These are phyloP conservation scores for Cecidostiba fungosa DNA, from an alignment of 2,888 invertebrate species.

Conservation along the genomic window DNA sequence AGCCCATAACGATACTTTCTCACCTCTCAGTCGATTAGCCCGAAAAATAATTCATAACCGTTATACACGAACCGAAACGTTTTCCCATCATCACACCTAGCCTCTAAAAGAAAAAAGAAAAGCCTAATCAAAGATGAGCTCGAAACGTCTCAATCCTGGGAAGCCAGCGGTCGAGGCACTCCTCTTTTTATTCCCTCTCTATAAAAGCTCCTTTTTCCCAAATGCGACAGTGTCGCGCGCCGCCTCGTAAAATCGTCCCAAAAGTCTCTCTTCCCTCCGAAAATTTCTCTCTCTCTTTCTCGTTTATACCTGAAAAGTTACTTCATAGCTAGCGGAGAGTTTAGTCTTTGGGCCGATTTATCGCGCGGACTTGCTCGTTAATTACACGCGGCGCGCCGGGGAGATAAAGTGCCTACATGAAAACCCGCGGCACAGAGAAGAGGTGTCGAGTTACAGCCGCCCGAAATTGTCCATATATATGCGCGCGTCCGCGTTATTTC, in stretches of 20 bases:
- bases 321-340: constrained; percentile 36
- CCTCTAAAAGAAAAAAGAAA: constrained; percentile 14
- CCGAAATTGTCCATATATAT: constrained; percentile 19
- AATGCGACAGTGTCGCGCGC: neutral
- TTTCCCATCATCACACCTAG: neutral
- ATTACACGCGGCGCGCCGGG: constrained; percentile 45
- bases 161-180: neutral
- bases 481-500: neutral
- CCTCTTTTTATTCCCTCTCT: neutral
- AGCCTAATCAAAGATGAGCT: constrained; percentile 6
- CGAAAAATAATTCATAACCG: neutral
- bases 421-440: constrained; percentile 37
- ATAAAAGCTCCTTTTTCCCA: constrained; percentile 26
- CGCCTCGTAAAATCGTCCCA: constrained; percentile 44
- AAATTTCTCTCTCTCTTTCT: constrained; percentile 32
- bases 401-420: constrained; percentile 57
- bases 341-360: constrained; percentile 48
- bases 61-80: neutral
- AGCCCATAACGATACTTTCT: no score
- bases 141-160: neutral
- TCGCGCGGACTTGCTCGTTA: constrained; percentile 56
- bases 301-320: constrained; percentile 39
- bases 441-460: constrained; percentile 55
- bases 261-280: neutral
- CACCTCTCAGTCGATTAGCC: neutral